Base-by-base conservation (phyloP, 2,113 vertebrate species). In the Salminus brasiliensis region DNA sequence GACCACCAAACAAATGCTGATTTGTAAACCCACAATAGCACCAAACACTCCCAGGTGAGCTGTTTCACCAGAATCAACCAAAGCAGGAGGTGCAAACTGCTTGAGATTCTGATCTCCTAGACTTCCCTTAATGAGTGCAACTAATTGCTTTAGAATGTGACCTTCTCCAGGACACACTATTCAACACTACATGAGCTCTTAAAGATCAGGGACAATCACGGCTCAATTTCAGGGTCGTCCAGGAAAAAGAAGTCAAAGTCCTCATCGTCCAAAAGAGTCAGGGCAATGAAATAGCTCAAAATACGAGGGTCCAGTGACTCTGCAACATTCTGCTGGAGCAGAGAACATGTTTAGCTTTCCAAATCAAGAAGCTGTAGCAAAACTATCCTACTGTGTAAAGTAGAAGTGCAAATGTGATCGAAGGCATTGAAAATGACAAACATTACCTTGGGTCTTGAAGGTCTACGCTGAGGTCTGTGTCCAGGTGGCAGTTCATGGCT, bases 401-500 rank as follows among this genome's bases (percentile, higher is more conserved):
- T 2, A n/a, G n/a, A n/a, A n/a, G n/a, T n/a, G n/a, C n/a, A n/a
- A n/a, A n/a, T n/a, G 23, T 67, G 23, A 8, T 55, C 4, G 9
- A n/a, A 7, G 0, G 0, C 16, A 4, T 30, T 15, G 30, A 15
- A 18, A 41, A 32, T 45, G 27, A 29, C 18, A 16, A 65, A 18
- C 63, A 6, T 85, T 87, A 93, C 93, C 80, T 69, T 74, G 43
- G 23, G 77, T 52, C 77, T 65, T 4, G 86, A 82, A 45, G 87
- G 83, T 80, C 8, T 47, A 70, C 49, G 82, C 5, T 74, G 85
- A 32, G 55, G 82, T 16, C 0, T 80, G 52, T 85, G 83, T 11
- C 88, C 85, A 72, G 71, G 3, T 0, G 92, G 93, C 52, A 89
- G 59, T 60, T 94, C 92, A 10, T 97, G 94, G 30, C 89, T 88